Base-by-base conservation (phyloP, 2,113 vertebrate species). In the Nothocercus julius region DNA sequence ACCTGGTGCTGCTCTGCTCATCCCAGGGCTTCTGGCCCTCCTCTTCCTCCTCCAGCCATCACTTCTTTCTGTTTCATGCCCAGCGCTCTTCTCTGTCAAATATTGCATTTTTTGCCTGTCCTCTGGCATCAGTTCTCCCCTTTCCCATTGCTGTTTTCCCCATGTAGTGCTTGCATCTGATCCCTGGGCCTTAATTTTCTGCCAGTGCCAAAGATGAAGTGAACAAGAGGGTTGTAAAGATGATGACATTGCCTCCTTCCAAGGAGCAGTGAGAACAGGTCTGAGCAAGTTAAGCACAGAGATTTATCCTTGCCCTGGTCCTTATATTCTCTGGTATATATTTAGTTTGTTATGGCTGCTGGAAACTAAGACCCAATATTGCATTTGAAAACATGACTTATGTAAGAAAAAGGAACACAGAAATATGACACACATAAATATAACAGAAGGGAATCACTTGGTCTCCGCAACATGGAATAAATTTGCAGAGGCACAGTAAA, bases 401-500 rank as follows among this genome's bases (percentile, higher is more conserved):
- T 13, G 16, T 36, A 81, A 87, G 78, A 93, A 38, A 77, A 90
- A 77, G 78, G 19, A 83, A 87, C 24, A 13, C 58, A 86, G 85
- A 67, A 92, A 80, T 87, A 90, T 44, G 90, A 18, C 20, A 47
- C 78, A 93, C n/a, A 73, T 84, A 84, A 92, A 90, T 81, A 84
- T 22, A 21, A 93, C 82, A 67, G 79, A 58, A 89, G 73, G 40
- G 92, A 89, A 89, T 80, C 76, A 58, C 58, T 80, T 72, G 77
- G 73, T 76, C 28, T 89, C 40, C 62, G 68, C 76, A 93, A 93
- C 59, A n/a, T 42, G 89, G 86, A 81, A 84, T 93, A 64, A 87
- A 93, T 92, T 93, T 81, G 78, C 85, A 68, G 82, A 84, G 89
- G 82, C 82, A 84, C 45, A 81, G 69, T 89, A 77, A 93, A 93